These are phyloP conservation scores for Cervus canadensis DNA, from an alignment of 2,113 vertebrate species.

Conservation along the genomic window DNA sequence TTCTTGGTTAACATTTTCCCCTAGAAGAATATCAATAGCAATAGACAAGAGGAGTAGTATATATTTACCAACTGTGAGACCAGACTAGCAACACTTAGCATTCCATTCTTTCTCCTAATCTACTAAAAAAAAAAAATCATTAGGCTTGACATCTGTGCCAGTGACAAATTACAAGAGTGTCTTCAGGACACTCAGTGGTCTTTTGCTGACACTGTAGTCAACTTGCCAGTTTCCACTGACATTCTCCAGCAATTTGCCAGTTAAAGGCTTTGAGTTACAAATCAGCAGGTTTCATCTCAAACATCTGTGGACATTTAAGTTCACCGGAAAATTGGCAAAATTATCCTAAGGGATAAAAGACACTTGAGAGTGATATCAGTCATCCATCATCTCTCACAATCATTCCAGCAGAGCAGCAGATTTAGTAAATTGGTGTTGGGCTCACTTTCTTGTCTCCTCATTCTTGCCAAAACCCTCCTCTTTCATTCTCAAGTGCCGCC, in stretches of 20 bases:
- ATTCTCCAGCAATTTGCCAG: constrained; percentile 64
- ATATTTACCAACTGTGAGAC: neutral
- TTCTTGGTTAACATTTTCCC: neutral
- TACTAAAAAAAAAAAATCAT: constrained; percentile 18
- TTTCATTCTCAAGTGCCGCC: neutral
- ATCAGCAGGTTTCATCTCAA: constrained; percentile 68
- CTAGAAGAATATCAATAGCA: neutral
- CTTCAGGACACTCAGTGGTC: constrained; percentile 1
- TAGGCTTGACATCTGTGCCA: constrained; percentile 17
- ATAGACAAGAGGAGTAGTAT: neutral
- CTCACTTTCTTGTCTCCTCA: constrained; percentile 40
- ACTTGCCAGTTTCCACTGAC: constrained; percentile 42
- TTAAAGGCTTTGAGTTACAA: constrained; percentile 56
- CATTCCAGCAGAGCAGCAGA: constrained; percentile 56
- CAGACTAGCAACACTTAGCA: neutral
- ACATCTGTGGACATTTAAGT: constrained; percentile 75
- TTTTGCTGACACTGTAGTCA: constrained; percentile 39
- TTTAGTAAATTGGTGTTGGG: constrained; percentile 69
- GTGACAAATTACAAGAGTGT: constrained; percentile 21
- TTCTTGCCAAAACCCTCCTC: neutral
- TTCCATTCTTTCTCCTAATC: neutral
- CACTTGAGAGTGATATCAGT: constrained; percentile 72
- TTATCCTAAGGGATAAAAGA: constrained; percentile 72
- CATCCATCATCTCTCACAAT: constrained; percentile 71
- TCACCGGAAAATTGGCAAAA: constrained; percentile 74